Conservation (phyloP, 2,888 invertebrate species). For the Morpho achilles region DNA sequence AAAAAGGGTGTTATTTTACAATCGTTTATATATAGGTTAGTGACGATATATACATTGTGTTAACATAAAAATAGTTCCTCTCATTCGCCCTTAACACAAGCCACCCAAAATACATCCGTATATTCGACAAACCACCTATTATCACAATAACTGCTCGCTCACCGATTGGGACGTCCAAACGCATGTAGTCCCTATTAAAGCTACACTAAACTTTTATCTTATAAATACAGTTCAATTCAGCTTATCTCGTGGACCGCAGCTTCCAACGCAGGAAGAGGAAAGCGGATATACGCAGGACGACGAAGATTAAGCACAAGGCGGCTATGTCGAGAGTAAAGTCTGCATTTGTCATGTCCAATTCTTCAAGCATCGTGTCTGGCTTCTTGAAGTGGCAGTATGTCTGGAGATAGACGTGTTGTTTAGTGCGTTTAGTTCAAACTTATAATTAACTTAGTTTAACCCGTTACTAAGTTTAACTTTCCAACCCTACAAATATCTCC, state of each 20-base stretch:
- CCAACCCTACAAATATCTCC: too few relatives aligned
- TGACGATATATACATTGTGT: too few relatives aligned
- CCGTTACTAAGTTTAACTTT: too few relatives aligned
- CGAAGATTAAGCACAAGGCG: slow-evolving; percentile 88
- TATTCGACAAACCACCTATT: slow-evolving; percentile 17
- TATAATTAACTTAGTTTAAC: too few relatives aligned
- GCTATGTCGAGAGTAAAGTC: slow-evolving; percentile 89
- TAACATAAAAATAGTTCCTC: too few relatives aligned
- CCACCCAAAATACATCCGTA: background rate
- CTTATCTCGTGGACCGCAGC: slow-evolving; percentile 86
- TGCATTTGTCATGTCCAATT: slow-evolving; percentile 91
- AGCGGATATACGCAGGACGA: slow-evolving; percentile 88
- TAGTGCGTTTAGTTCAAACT: too few relatives aligned
- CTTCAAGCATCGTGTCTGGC: slow-evolving; percentile 89
- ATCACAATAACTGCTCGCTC: slow-evolving; percentile 19
- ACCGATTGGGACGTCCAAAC: background rate
- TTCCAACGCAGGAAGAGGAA: slow-evolving; percentile 94
- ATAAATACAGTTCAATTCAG: background rate
- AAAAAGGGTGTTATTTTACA: too few relatives aligned
- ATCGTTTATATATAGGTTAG: too few relatives aligned
- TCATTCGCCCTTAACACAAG: background rate
- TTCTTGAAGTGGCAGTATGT: slow-evolving; percentile 92
- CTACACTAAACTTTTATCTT: background rate
- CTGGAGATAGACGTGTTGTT: slow-evolving; percentile 47
- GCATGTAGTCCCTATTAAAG: background rate